These are phyloP conservation scores for Drosophila lacertosa DNA, from an alignment of 1,140 invertebrate species.

Conservation along the genomic window DNA sequence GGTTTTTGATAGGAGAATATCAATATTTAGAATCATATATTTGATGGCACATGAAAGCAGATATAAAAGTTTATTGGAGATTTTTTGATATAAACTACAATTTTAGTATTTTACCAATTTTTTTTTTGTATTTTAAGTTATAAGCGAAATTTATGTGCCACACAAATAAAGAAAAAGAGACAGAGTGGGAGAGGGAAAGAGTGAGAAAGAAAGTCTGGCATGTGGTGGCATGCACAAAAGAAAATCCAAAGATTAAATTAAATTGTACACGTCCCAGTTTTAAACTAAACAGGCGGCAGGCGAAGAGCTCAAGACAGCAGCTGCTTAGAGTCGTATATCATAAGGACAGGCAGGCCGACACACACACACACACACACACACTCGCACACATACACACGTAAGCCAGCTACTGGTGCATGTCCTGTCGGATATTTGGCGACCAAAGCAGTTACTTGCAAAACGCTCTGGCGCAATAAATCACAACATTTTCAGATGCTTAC, in stretches of 20 bases:
- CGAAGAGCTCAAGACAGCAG: constrained; percentile 34
- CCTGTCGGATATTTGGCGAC: constrained; percentile 17
- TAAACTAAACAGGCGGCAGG: constrained; percentile 66
- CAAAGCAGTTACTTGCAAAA: constrained; percentile 51
- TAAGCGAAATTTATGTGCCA: constrained; percentile 63
- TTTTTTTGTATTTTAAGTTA: constrained; percentile 39
- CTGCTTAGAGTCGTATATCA: constrained; percentile 63
- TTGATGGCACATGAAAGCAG: constrained; percentile 2
- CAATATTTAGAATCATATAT: too few species aligned
- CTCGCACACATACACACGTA: constrained; percentile 3
- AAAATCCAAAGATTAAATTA: constrained; percentile 77
- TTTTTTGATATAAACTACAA: constrained; percentile 1
- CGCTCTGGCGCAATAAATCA: constrained; percentile 73
- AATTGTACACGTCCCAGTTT: constrained; percentile 78
- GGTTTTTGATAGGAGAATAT: too few species aligned
- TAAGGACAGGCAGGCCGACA: constrained; percentile 33
- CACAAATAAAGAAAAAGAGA: constrained; percentile 11
- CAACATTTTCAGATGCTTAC: constrained; percentile 81
- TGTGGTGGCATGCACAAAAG: constrained; percentile 36
- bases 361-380: constrained; percentile 26
- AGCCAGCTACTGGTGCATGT: constrained; percentile 36
- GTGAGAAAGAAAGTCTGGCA: background rate
- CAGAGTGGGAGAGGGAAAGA: background rate
- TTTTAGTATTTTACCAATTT: constrained; percentile 1
- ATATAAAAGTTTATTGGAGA: background rate